These are phyloP conservation scores for Nebria brevicollis DNA, from an alignment of 2,888 invertebrate genomes.

Conservation along the genomic window DNA sequence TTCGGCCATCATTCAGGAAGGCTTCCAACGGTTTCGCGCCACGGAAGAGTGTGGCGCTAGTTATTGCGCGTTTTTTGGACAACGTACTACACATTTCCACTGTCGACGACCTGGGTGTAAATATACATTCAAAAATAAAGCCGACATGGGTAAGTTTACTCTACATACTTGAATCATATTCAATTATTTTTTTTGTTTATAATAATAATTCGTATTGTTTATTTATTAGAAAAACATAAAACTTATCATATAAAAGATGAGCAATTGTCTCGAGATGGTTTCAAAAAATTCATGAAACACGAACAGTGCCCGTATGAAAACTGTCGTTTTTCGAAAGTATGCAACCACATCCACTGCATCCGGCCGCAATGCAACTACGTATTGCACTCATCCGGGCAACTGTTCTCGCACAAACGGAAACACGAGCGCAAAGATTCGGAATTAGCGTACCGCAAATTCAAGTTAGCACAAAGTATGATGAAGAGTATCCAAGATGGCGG, in stretches of 20 bases:
- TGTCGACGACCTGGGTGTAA: conserved; percentile 91
- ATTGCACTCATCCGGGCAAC: conserved; percentile 94
- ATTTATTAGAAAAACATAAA: conserved; percentile 92
- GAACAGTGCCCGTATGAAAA: conserved; percentile 91
- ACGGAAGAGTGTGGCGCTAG: conserved; percentile 95
- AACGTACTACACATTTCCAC: conserved; percentile 97
- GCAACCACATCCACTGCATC: conserved; percentile 99
- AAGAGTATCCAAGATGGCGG: conserved; percentile 68
- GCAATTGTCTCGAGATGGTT: conserved; percentile 93
- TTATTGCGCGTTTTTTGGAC: conserved; percentile 91
- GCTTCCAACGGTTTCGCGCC: conserved; percentile 95
- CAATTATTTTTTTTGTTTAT: no score
- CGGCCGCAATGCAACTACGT: conserved; percentile 95
- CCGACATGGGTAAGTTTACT: conserved; percentile 91
- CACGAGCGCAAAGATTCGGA: conserved; percentile 96
- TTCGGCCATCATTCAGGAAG: conserved; percentile 96
- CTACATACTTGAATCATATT: conserved; percentile 13
- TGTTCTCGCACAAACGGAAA: conserved; percentile 96
- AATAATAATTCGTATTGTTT: conserved; percentile 18
- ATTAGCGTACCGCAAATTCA: conserved; percentile 83
- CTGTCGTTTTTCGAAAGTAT: conserved; percentile 93
- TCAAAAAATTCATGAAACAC: conserved; percentile 98
- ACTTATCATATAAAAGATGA: conserved; percentile 98
- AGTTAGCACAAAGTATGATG: conserved; percentile 70
- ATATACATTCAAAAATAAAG: conserved; percentile 98